Evolutionary conservation across 2,113 vertebrate species (phyloP).

Genomic region (Myotis yumanensis): DNA sequence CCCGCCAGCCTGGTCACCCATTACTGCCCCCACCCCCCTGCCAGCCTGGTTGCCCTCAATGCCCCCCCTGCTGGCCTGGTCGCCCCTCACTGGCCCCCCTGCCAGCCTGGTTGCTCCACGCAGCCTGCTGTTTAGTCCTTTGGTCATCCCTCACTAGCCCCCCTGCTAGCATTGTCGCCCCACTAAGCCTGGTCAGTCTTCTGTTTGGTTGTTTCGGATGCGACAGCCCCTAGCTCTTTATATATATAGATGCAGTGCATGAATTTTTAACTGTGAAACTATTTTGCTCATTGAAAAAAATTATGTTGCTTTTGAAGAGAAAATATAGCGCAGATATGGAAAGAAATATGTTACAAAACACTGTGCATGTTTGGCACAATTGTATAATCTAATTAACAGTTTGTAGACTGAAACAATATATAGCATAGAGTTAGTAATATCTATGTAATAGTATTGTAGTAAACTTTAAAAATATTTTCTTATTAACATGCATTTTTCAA

Average conservation of each 20-base stretch:
- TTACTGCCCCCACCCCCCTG: too few relatives aligned
- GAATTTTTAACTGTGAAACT: not conserved
- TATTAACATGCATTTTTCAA: not conserved
- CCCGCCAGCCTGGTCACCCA: too few relatives aligned
- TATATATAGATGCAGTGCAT: not conserved
- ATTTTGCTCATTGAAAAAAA: not conserved
- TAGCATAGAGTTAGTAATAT: not conserved
- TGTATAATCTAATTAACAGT: not conserved
- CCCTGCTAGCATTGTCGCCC: too few relatives aligned
- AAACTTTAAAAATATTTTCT: conserved; percentile 18
- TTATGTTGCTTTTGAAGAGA: not conserved
- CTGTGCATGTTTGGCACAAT: not conserved
- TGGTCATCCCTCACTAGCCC: too few relatives aligned
- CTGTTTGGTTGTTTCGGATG: too few relatives aligned
- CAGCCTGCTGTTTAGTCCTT: too few relatives aligned
- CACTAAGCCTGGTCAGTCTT: too few relatives aligned
- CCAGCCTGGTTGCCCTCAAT: too few relatives aligned
- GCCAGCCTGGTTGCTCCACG: too few relatives aligned
- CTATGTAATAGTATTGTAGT: not conserved
- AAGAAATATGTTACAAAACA: not conserved
- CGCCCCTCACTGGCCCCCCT: too few relatives aligned
- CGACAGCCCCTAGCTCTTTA: too few relatives aligned
- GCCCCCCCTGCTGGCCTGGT: too few relatives aligned
- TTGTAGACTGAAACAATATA: not conserved
- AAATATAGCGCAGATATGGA: not conserved